Conservation (phyloP, 1,140 invertebrate species). For the Microvelia longipes region DNA sequence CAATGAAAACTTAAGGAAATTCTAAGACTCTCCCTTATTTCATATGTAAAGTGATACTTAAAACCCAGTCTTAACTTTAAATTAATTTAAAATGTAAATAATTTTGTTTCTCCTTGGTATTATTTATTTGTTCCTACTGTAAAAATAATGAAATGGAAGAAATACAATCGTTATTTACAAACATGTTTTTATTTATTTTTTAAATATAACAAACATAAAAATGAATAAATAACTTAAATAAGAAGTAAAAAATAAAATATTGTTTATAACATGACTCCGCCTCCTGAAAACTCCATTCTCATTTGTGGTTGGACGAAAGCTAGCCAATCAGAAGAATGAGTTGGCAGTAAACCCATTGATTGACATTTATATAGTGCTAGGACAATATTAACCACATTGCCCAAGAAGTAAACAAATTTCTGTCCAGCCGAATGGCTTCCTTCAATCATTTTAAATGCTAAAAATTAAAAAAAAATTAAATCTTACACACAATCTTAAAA, state of each 20-base stretch:
- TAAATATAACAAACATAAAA: not conserved
- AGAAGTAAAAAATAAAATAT: slow-evolving; percentile 28
- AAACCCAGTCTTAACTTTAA: too few relatives aligned
- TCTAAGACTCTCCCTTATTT: too few relatives aligned
- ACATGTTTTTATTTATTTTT: not conserved
- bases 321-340: slow-evolving; percentile 96
- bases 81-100: too few relatives aligned
- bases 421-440: slow-evolving; percentile 79
- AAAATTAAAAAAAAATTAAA: slow-evolving; percentile 23
- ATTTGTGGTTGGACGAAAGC: slow-evolving; percentile 89
- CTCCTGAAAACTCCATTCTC: slow-evolving; percentile 73
- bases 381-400: slow-evolving; percentile 83
- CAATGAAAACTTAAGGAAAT: too few relatives aligned
- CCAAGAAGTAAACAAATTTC: slow-evolving; percentile 88
- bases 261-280: slow-evolving; percentile 60
- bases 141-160: not conserved
- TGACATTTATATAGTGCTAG: slow-evolving; percentile 97
- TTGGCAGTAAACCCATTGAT: slow-evolving; percentile 93
- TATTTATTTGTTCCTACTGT: too few relatives aligned
- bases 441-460: slow-evolving; percentile 88
- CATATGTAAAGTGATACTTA: too few relatives aligned
- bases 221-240: not conserved
- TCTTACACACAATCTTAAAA: slow-evolving; percentile 9
- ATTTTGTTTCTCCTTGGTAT: too few relatives aligned
- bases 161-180: not conserved